These are phyloP conservation scores for Babyrousa celebensis DNA, from an alignment of 2,797 vertebrate species.

Conservation along the genomic window DNA sequence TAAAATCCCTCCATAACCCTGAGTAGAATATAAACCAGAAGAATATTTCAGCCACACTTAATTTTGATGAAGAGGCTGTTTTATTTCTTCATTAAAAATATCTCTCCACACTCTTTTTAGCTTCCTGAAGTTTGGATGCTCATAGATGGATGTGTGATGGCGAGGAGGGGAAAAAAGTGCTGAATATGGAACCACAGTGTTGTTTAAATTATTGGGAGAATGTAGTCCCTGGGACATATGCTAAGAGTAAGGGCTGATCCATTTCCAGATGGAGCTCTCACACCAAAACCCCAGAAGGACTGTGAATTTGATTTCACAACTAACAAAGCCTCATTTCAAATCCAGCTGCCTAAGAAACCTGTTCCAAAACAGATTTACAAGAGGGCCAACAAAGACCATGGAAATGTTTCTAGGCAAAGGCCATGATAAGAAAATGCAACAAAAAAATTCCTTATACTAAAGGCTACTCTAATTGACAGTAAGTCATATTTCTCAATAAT, in stretches of 20 bases:
- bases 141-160: conserved; percentile 1
- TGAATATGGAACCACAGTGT: conserved; percentile 53
- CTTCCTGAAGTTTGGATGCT: conserved; percentile 60
- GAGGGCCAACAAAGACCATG: conserved; percentile 68
- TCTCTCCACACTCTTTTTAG: background rate
- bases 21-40: conserved; percentile 6
- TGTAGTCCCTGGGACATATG: conserved; percentile 44
- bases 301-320: conserved; percentile 77
- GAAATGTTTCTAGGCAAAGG: conserved; percentile 74
- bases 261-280: conserved; percentile 57
- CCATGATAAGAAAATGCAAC: conserved; percentile 67
- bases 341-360: conserved; percentile 81
- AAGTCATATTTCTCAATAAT: background rate
- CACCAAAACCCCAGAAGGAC: conserved; percentile 63
- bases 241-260: conserved; percentile 29
- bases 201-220: conserved; percentile 28
- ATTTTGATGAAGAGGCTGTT: background rate
- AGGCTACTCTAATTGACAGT: conserved; percentile 21
- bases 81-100: conserved; percentile 66
- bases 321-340: conserved; percentile 76
- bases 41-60: conserved; percentile 15
- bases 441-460: background rate
- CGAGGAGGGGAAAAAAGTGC: conserved; percentile 9
- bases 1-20: background rate
- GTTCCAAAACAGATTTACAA: conserved; percentile 82